Evolutionary conservation across 2,113 vertebrate species (phyloP), one percentile per base, ranked within the genome.

Genomic region (Solenodon paradoxus): DNA sequence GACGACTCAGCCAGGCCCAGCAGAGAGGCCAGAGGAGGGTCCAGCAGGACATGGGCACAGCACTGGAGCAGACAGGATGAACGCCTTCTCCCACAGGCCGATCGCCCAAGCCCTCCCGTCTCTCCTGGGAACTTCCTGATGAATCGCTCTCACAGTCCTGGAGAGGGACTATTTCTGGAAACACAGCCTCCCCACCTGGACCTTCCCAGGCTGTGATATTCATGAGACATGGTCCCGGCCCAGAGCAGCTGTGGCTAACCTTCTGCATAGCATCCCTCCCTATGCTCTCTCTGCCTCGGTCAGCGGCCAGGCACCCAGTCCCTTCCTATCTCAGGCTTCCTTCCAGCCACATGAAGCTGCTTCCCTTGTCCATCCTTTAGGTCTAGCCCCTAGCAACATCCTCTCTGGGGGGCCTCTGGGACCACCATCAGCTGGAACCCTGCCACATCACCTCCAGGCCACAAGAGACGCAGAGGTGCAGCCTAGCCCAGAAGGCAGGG

Each of bases 341-440:
- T 30, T 83, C 45, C 47, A 1, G 24, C 6, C 40, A 7, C 49
- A 40, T 12, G 7, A 10, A 9, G 2, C 20, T 47, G 0, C 16
- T 16, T 2, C 11, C 24, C 55, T 24, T n/a, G n/a, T 59, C 40
- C 11, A 22, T 28, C 40, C 20, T 17, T 30, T 17, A 30, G 22
- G 28, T 51, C 9, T 53, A 12, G 2, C 35, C 51, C 55, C 35
- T 55, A n/a, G 42, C 88, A 30, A 12, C 6, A 1, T 9, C 51
- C 32, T 20, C 64, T 69, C 38, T 30, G 7, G 2, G 49, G 49
- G 16, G 9, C 15, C 22, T 22, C 40, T 28, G 53, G 47, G 64
- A 26, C 22, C 30, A 26, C 16, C 0, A 1, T 1, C 7, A 53
- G 74, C 1, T 7, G 7, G 22, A n/a, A 6, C 59, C 26, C 30